Conservation (phyloP, 1,140 invertebrate species). For the Scaptomyza hsui region DNA sequence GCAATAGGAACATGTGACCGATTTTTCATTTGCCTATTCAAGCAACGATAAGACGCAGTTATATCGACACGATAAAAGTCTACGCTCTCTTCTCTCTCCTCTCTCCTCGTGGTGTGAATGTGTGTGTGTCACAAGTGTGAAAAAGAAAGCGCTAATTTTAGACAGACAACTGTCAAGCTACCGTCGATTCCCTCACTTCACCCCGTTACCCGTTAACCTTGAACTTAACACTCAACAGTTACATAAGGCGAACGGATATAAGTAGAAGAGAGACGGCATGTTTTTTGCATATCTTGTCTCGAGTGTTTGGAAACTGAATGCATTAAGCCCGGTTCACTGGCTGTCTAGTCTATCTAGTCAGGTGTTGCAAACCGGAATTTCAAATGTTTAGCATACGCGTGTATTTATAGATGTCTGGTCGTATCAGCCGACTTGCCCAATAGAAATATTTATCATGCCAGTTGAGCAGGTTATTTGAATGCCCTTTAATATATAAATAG, state of each 20-base stretch:
- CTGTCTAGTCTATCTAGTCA: constrained; percentile 45
- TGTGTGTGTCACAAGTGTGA: constrained; percentile 52
- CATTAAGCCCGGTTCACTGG: constrained; percentile 47
- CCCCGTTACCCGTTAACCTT: constrained; percentile 44
- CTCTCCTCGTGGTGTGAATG: no score
- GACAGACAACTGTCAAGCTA: constrained; percentile 33
- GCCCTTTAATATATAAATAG: constrained; percentile 8
- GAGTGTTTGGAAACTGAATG: constrained; percentile 18
- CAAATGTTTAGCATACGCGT: constrained; percentile 30
- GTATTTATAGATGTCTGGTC: constrained; percentile 55
- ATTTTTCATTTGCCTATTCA: constrained; percentile 30
- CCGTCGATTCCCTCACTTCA: background rate
- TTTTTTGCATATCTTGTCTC: constrained; percentile 65
- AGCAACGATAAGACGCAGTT: constrained; percentile 51
- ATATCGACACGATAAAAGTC: constrained; percentile 46
- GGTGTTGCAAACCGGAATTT: constrained; percentile 70
- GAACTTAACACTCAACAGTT: constrained; percentile 55
- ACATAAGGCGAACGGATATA: constrained; percentile 16
- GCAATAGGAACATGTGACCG: constrained; percentile 62
- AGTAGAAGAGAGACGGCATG: constrained; percentile 5
- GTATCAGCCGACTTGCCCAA: constrained; percentile 64
- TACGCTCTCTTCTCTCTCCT: background rate
- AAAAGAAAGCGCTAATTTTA: constrained; percentile 37
- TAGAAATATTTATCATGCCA: constrained; percentile 44
- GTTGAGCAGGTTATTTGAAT: constrained; percentile 17